Percentiles rank a stretch among this genome's conserved stretches.
Evolutionary conservation across 2,888 invertebrate genomes (phyloP).

Genomic region (Lepidochitona cinerea): DNA sequence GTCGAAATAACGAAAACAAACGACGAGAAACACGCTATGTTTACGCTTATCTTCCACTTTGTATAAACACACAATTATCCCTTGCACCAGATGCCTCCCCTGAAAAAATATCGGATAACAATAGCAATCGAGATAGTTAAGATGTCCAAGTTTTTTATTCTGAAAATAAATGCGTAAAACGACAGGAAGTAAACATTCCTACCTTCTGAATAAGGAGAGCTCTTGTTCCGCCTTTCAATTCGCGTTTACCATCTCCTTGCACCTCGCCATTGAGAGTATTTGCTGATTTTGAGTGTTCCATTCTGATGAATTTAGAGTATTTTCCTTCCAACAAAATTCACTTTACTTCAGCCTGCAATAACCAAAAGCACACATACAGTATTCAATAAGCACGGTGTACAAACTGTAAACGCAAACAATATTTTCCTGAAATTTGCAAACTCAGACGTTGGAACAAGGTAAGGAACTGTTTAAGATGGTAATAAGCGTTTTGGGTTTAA

Average conservation of each 20-base stretch:
- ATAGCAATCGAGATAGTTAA: too few species aligned
- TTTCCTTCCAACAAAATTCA: not conserved
- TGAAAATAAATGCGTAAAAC: too few species aligned
- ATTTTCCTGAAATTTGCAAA: not conserved
- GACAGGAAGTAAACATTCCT: not conserved
- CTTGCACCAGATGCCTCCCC: too few species aligned
- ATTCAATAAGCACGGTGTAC: not conserved
- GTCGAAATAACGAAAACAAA: too few species aligned
- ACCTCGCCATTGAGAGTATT: not conserved
- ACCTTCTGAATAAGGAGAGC: not conserved
- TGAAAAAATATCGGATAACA: too few species aligned
- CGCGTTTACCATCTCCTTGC: not conserved
- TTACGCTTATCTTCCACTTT: too few species aligned
- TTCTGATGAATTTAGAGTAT: not conserved
- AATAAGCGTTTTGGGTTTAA: not conserved
- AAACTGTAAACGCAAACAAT: not conserved
- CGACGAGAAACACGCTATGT: too few species aligned
- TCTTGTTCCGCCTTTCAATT: conserved; percentile 1
- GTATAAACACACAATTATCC: too few species aligned
- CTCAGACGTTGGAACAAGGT: not conserved
- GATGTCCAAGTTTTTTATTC: too few species aligned
- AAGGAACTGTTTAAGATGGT: not conserved
- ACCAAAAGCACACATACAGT: not conserved
- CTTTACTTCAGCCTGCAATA: not conserved
- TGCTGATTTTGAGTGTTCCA: not conserved